phyloP scores from a whole-genome alignment of 2,888 invertebrate species.

The Timandra comae region DNA sequence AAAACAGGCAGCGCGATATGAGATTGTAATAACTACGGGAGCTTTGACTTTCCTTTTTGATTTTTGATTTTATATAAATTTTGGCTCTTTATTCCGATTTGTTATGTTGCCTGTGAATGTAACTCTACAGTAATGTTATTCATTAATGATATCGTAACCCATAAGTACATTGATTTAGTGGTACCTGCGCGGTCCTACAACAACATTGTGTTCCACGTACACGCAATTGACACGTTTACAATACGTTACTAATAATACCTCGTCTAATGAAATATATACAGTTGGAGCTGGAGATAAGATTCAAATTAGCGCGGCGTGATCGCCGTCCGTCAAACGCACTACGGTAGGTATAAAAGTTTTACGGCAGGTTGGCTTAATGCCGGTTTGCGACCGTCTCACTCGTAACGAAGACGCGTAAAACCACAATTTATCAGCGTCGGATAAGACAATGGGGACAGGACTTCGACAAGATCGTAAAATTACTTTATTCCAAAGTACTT shows the following conservation, averaged over 20 bases:
- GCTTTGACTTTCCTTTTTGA: too few species aligned
- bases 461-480: slow-evolving; percentile 14
- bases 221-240: slow-evolving; percentile 2
- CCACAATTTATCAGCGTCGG: slow-evolving; percentile 29
- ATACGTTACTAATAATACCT: slow-evolving; percentile 1
- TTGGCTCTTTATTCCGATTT: too few species aligned
- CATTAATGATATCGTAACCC: too few species aligned
- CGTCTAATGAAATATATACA: slow-evolving; percentile 2
- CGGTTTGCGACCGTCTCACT: slow-evolving; percentile 35
- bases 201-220: slow-evolving; percentile 4
- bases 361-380: slow-evolving; percentile 45
- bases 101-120: too few species aligned
- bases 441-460: slow-evolving; percentile 15
- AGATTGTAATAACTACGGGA: too few species aligned
- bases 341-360: slow-evolving; percentile 45
- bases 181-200: not conserved
- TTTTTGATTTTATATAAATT: too few species aligned
- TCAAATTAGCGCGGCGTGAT: slow-evolving; percentile 1
- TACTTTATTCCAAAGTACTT: slow-evolving; percentile 7
- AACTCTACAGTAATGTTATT: too few species aligned
- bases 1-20: too few species aligned
- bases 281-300: not conserved
- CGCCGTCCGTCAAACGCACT: slow-evolving; percentile 21
- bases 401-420: slow-evolving; percentile 33
- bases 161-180: too few species aligned